These are phyloP conservation scores for Muscicapa adusta DNA, from an alignment of 2,113 vertebrate genomes.

Conservation along the genomic window DNA sequence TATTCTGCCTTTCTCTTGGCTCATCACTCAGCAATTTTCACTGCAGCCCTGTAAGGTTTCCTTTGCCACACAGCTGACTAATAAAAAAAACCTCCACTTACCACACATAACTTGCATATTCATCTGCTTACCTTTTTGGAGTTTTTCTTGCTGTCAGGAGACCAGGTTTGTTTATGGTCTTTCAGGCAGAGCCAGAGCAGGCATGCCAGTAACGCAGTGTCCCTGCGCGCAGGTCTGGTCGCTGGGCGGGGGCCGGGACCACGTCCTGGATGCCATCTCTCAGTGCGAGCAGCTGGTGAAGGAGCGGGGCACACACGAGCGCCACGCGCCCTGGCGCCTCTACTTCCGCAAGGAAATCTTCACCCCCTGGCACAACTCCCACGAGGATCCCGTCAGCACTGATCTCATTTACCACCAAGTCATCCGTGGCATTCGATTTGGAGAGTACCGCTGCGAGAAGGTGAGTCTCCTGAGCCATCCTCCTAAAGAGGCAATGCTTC, in stretches of 20 bases:
- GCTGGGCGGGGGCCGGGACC: constrained; percentile 84
- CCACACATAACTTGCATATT: not conserved
- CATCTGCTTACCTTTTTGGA: not conserved
- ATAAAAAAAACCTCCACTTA: not conserved
- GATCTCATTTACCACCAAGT: constrained; percentile 92
- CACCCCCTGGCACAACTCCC: constrained; percentile 89
- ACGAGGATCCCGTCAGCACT: constrained; percentile 83
- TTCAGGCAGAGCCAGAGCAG: not conserved
- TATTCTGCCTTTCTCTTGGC: not conserved
- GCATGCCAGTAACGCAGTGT: not conserved
- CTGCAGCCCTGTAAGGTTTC: not conserved
- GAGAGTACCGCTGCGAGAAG: constrained; percentile 88
- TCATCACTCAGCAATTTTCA: not conserved
- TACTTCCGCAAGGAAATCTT: constrained; percentile 96
- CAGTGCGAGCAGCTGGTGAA: constrained; percentile 91
- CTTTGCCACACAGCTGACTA: not conserved
- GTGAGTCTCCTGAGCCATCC: constrained; percentile 50
- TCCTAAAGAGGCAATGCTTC: not conserved
- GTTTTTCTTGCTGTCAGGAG: not conserved
- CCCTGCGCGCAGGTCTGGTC: constrained; percentile 80
- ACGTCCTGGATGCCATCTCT: constrained; percentile 91
- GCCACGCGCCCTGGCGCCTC: constrained; percentile 88
- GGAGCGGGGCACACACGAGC: constrained; percentile 81
- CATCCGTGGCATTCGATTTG: constrained; percentile 82
- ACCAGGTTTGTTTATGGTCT: not conserved